Percentiles rank a stretch among this genome's conserved stretches.
Evolutionary conservation across 2,888 invertebrate species (phyloP).

Genomic region (Hypolimnas misippus): DNA sequence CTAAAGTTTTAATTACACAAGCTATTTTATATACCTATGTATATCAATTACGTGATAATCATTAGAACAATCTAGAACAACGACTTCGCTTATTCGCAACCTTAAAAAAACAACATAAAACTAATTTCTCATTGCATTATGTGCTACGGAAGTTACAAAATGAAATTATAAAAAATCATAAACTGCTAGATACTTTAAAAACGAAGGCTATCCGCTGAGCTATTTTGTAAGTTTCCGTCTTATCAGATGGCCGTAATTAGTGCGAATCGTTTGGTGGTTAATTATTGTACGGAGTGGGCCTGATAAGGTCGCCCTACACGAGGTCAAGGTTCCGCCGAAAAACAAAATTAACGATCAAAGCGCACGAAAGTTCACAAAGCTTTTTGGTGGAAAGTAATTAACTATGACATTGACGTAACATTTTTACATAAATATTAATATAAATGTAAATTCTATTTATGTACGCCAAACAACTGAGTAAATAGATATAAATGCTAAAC

Average conservation of each 20-base stretch:
- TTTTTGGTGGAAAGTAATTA: constrained; percentile 26
- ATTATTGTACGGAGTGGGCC: constrained; percentile 29
- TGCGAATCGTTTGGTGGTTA: constrained; percentile 42
- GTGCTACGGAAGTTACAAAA: constrained; percentile 34
- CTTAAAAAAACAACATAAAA: constrained; percentile 2
- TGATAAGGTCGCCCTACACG: constrained; percentile 36
- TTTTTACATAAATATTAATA: too few species aligned
- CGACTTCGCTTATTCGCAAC: background rate
- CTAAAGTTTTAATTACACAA: background rate
- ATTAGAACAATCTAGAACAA: background rate
- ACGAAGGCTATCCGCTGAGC: constrained; percentile 39
- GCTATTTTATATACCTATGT: too few species aligned
- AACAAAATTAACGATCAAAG: constrained; percentile 23
- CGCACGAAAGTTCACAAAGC: constrained; percentile 31
- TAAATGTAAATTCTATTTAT: too few species aligned
- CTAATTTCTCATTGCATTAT: constrained; percentile 1
- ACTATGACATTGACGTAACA: background rate
- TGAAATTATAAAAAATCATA: constrained; percentile 22
- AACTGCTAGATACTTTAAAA: constrained; percentile 26
- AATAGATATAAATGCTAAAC: too few species aligned
- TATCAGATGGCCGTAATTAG: constrained; percentile 46
- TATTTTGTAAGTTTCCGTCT: constrained; percentile 43
- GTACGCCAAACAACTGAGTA: too few species aligned
- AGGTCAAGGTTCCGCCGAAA: constrained; percentile 41
- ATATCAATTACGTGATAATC: background rate